Percentiles rank a stretch among this genome's conserved stretches.
Evolutionary conservation across 2,888 invertebrate genomes (phyloP).

Genomic region (Amblyjoppa fuscipennis): DNA sequence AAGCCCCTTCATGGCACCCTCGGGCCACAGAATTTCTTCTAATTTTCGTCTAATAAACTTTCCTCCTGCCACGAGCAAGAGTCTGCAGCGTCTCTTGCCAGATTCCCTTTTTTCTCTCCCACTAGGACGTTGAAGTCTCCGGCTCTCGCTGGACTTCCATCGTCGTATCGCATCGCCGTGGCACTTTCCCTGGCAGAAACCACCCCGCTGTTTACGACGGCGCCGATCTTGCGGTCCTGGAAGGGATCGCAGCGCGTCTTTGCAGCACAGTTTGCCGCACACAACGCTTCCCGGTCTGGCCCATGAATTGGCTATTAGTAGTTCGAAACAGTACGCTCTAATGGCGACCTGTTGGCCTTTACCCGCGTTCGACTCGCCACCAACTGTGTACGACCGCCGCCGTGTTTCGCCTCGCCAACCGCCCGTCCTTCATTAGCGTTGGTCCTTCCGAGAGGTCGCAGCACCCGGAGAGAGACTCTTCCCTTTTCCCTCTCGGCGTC

Average conservation of each 20-base stretch:
- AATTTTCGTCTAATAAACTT: constrained; percentile 51
- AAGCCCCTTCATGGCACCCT: constrained; percentile 47
- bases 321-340: constrained; percentile 85
- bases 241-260: constrained; percentile 22
- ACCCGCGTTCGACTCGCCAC: constrained; percentile 77
- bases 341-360: constrained; percentile 85
- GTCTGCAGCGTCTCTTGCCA: constrained; percentile 10
- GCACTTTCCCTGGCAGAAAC: constrained; percentile 2
- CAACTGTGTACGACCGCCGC: constrained; percentile 56
- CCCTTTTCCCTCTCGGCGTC: constrained; percentile 30
- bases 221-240: constrained; percentile 18
- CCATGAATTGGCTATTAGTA: constrained; percentile 87
- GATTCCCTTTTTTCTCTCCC: not conserved
- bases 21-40: constrained; percentile 35
- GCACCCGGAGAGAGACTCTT: constrained; percentile 1
- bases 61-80: constrained; percentile 6
- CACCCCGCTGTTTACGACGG: constrained; percentile 30
- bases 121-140: constrained; percentile 33
- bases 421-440: constrained; percentile 79
- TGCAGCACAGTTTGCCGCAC: constrained; percentile 41
- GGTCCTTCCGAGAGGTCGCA: constrained; percentile 73
- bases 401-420: constrained; percentile 65
- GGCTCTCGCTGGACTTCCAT: not conserved
- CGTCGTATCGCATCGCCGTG: not conserved
- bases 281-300: constrained; percentile 48